Conservation (phyloP, 1,140 invertebrate species). For the Cydia splendana region DNA sequence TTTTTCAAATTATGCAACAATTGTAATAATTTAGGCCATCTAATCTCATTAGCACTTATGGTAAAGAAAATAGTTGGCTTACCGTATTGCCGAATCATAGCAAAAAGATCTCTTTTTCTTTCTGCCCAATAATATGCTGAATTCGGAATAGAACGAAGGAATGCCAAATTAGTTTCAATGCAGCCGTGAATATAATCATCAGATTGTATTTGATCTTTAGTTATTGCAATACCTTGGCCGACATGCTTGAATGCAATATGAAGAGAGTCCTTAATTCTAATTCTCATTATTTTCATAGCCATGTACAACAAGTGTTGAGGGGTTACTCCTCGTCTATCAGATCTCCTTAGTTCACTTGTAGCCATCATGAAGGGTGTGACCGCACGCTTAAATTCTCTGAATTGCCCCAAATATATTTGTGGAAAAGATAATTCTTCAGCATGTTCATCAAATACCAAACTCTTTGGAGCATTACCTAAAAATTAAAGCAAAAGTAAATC, state of each 20-base stretch:
- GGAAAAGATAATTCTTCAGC: slow-evolving; percentile 51
- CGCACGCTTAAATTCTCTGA: slow-evolving; percentile 35
- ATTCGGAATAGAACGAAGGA: slow-evolving; percentile 41
- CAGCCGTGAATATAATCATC: slow-evolving; percentile 47
- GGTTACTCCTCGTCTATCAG: slow-evolving; percentile 50
- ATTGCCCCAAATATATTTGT: slow-evolving; percentile 48
- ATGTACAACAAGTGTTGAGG: slow-evolving; percentile 54
- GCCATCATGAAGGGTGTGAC: slow-evolving; percentile 52
- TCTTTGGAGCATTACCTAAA: slow-evolving; percentile 26
- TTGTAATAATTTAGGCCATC: slow-evolving; percentile 46
- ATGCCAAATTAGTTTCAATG: slow-evolving; percentile 41
- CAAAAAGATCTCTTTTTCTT: slow-evolving; percentile 58
- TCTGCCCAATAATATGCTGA: slow-evolving; percentile 53
- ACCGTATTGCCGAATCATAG: slow-evolving; percentile 55
- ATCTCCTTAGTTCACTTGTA: slow-evolving; percentile 50
- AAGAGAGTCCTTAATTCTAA: slow-evolving; percentile 48
- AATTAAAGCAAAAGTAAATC: too few relatives aligned
- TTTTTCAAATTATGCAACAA: slow-evolving; percentile 53
- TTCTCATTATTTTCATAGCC: slow-evolving; percentile 51
- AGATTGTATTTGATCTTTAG: slow-evolving; percentile 42
- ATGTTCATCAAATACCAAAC: slow-evolving; percentile 25
- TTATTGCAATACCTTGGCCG: slow-evolving; percentile 46
- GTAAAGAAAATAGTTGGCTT: slow-evolving; percentile 53
- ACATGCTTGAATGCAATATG: slow-evolving; percentile 48
- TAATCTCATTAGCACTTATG: slow-evolving; percentile 55